Evolutionary conservation across 1,140 invertebrate species (phyloP).

Genomic region (Calycopis cecrops): DNA sequence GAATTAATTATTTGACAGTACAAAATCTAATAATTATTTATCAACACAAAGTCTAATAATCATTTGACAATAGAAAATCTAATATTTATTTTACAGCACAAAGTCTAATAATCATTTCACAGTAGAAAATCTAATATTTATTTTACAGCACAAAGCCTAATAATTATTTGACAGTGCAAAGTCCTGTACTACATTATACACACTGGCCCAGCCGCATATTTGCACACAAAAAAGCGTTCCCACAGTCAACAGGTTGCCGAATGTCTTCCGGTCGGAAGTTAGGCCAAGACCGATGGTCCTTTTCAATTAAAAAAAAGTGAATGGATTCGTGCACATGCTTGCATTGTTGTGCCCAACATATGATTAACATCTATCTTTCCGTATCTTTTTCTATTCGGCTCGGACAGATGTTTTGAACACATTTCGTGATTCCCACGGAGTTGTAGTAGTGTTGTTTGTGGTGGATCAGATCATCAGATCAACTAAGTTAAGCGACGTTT

Average conservation of each 20-base stretch:
- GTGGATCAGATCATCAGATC: too few species aligned
- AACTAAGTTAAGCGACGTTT: too few species aligned
- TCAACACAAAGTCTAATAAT: too few species aligned
- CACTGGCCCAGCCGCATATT: slow-evolving; percentile 37
- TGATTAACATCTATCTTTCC: slow-evolving; percentile 53
- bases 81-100: too few species aligned
- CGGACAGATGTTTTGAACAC: slow-evolving; percentile 38
- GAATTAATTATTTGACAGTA: too few species aligned
- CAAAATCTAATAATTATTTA: too few species aligned
- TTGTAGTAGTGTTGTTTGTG: too few species aligned
- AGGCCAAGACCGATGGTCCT: slow-evolving; percentile 59
- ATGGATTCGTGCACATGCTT: slow-evolving; percentile 58
- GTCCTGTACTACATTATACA: slow-evolving; percentile 2
- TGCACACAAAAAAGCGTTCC: slow-evolving; percentile 53
- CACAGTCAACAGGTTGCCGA: slow-evolving; percentile 66
- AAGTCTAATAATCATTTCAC: too few species aligned
- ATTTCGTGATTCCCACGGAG: slow-evolving; percentile 43
- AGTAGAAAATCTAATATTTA: too few species aligned
- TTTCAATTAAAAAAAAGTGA: slow-evolving; percentile 46
- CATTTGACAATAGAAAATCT: too few species aligned
- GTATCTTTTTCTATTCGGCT: slow-evolving; percentile 36
- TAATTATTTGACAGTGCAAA: too few species aligned
- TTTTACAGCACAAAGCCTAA: too few species aligned
- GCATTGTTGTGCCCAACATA: slow-evolving; percentile 35
- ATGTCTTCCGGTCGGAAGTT: slow-evolving; percentile 69